Base-by-base conservation (phyloP, 2,113 vertebrate species). In the Corythaeola cristata region DNA sequence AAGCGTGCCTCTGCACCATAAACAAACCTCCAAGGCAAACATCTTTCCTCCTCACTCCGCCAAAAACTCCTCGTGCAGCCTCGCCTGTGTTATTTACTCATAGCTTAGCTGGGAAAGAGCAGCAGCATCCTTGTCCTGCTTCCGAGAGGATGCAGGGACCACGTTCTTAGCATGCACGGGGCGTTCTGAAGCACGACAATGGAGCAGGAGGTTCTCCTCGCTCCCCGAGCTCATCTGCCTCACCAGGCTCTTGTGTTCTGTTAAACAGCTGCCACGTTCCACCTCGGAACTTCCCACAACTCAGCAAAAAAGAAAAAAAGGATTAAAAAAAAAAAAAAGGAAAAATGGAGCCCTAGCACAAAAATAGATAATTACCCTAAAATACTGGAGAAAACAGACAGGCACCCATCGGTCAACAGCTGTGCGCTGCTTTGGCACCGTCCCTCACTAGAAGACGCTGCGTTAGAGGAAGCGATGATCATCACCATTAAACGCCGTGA, bases 381-480 rank as follows among this genome's bases (percentile, higher is more conserved):
- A 95, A 90, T 63, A 90, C 63, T 11, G 73, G 37, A 90, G 95
- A 23, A 89, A 95, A 86, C 50, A 93, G 94, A 53, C 81, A 91
- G 75, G 60, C 59, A 73, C 83, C 88, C 79, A 76, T 50, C 59
- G 96, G 81, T 50, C 88, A 95, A 60, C 63, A 89, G 85, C 92
- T 91, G 94, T 47, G 84, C n/a, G 3, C 64, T 67, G 73, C 93
- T 60, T 47, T 76, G 91, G 93, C 93, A 84, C 24, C 44, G 45
- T 69, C 95, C 79, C 64, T 50, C 26, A 6, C 92, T 68, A 63
- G 75, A 74, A 95, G 88, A 66, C n/a, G 28, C 93, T 32, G 28
- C 67, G 28, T 83, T 94, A 95, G 95, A 75, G 75, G 77, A 90
- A 97, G 95, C 72, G 53, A 90, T 62, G 53, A n/a, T 96, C 37